phyloP scores from a whole-genome alignment of 2,888 invertebrate species.

The Strigamia crassipes region DNA sequence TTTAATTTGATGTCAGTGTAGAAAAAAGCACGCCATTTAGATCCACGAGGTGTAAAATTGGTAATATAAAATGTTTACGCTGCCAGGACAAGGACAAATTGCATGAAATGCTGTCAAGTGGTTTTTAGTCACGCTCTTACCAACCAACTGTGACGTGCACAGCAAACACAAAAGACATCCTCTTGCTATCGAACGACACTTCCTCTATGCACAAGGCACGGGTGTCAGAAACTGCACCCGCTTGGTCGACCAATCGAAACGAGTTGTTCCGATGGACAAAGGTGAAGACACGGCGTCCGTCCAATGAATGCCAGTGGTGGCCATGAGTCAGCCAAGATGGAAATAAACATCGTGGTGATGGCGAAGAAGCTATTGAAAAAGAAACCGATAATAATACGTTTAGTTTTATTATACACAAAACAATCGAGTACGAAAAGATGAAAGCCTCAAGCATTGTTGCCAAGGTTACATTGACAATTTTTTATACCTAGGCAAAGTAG shows the following conservation, averaged over 20 bases:
- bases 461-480: no score
- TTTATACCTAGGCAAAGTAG: no score
- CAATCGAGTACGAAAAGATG: no score
- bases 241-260: constrained; percentile 43
- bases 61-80: neutral
- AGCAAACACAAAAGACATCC: constrained; percentile 66
- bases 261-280: constrained; percentile 58
- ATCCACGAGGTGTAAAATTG: neutral
- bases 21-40: neutral
- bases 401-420: no score
- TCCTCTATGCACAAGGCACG: constrained; percentile 49
- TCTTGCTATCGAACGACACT: neutral
- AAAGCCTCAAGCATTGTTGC: no score
- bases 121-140: constrained; percentile 61
- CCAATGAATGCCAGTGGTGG: constrained; percentile 80
- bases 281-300: constrained; percentile 73
- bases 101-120: neutral
- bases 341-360: constrained; percentile 76
- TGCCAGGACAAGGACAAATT: neutral
- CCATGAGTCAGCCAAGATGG: constrained; percentile 75
- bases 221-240: constrained; percentile 43
- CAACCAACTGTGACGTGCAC: constrained; percentile 76
- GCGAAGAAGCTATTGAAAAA: constrained; percentile 68
- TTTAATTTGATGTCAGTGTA: no score
- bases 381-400: constrained; percentile 43